These are phyloP conservation scores for Drosophila pegasa DNA, from an alignment of 2,888 invertebrate genomes.

Conservation along the genomic window DNA sequence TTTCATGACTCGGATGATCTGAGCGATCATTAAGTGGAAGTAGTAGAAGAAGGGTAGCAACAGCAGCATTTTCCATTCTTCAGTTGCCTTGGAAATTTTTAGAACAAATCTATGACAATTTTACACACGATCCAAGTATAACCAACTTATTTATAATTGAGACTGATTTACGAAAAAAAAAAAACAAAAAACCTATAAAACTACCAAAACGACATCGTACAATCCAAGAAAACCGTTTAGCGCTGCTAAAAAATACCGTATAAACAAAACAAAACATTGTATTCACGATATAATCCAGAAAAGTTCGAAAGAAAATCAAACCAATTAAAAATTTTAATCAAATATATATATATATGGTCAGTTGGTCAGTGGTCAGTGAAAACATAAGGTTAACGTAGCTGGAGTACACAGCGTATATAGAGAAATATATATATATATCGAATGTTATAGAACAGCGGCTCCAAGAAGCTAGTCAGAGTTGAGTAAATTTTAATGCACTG, in stretches of 20 bases:
- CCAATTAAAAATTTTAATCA: slow-evolving; percentile 69
- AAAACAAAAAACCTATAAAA: slow-evolving; percentile 39
- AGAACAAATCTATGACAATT: slow-evolving; percentile 66
- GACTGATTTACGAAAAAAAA: slow-evolving; percentile 80
- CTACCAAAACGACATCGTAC: slow-evolving; percentile 29
- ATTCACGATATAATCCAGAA: slow-evolving; percentile 23
- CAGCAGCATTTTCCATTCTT: slow-evolving; percentile 72
- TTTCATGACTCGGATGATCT: slow-evolving; percentile 90
- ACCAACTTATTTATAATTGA: slow-evolving; percentile 81
- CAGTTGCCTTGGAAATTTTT: slow-evolving; percentile 75
- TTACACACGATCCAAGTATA: slow-evolving; percentile 73
- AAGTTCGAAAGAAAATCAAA: slow-evolving; percentile 59
- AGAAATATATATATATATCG: slow-evolving; percentile 52
- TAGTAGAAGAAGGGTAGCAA: slow-evolving; percentile 4
- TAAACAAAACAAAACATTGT: slow-evolving; percentile 6
- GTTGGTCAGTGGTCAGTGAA: slow-evolving; percentile 48
- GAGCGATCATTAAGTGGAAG: slow-evolving; percentile 77
- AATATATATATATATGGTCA: slow-evolving; percentile 53
- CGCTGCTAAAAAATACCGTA: slow-evolving; percentile 35
- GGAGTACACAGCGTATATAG: slow-evolving; percentile 41
- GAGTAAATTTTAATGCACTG: slow-evolving; percentile 82
- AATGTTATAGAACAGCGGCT: slow-evolving; percentile 64
- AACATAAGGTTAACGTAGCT: slow-evolving; percentile 31
- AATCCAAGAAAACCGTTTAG: slow-evolving; percentile 20
- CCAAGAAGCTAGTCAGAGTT: slow-evolving; percentile 53